Evolutionary conservation across 1,140 invertebrate genomes (phyloP).

Genomic region (Chironomus tepperi): DNA sequence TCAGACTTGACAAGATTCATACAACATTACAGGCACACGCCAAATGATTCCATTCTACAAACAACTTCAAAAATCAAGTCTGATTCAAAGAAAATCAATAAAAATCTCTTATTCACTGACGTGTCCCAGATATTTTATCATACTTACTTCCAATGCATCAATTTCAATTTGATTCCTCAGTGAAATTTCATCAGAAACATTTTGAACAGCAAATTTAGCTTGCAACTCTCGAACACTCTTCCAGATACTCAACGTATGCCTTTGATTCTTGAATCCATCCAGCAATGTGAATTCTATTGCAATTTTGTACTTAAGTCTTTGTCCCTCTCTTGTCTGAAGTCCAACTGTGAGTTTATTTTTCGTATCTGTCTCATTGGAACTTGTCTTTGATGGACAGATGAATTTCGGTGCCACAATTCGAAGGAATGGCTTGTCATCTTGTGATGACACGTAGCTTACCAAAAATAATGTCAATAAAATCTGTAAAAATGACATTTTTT

Average conservation of each 20-base stretch:
- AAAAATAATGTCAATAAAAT: no score
- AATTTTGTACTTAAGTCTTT: not conserved
- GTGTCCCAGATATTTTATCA: not conserved
- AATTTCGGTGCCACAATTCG: not conserved
- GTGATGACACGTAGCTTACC: not conserved
- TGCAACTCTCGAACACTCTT: not conserved
- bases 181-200: constrained; percentile 8
- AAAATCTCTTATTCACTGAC: not conserved
- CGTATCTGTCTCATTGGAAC: not conserved
- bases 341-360: not conserved
- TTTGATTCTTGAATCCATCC: constrained; percentile 1
- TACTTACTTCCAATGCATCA: constrained; percentile 7
- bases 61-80: no score
- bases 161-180: constrained; percentile 16
- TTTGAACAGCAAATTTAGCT: not conserved
- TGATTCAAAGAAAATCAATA: not conserved
- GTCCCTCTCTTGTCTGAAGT: not conserved
- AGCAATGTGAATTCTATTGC: not conserved
- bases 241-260: constrained; percentile 9
- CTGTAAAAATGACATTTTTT: no score
- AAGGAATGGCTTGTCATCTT: not conserved
- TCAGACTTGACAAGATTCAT: no score
- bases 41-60: no score
- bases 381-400: not conserved
- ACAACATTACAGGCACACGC: no score